Evolutionary conservation across 1,140 invertebrate genomes (phyloP), one percentile per base, ranked within the genome.

Genomic region (Calosoma granatense): DNA sequence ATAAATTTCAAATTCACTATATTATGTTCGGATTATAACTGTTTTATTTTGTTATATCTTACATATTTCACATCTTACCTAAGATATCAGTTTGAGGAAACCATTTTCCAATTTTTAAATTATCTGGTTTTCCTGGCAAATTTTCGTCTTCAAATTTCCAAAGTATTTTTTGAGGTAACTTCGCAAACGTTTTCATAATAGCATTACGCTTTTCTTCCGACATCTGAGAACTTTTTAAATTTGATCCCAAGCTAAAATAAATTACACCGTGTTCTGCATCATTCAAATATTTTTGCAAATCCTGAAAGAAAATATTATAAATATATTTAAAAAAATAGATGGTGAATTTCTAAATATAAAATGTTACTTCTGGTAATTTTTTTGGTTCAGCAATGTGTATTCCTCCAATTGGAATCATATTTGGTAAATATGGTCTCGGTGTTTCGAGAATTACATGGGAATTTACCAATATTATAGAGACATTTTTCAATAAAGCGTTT

Each of bases 21-120:
- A n/a, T n/a, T n/a, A n/a, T n/a, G n/a, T n/a, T n/a, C n/a, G n/a
- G n/a, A n/a, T n/a, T n/a, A n/a, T n/a, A n/a, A n/a, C n/a, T n/a
- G n/a, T n/a, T n/a, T n/a, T n/a, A n/a, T n/a, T n/a, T n/a, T n/a
- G n/a, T n/a, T n/a, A n/a, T n/a, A n/a, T n/a, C n/a, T n/a, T n/a
- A n/a, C n/a, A n/a, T n/a, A n/a, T n/a, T n/a, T n/a, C n/a, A n/a
- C n/a, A n/a, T n/a, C n/a, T n/a, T n/a, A n/a, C n/a, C n/a, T n/a
- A n/a, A n/a, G n/a, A 87, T 73, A 63, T 85, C 84, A 55, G 79
- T 80, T 63, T 89, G 86, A 0, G 85, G 85, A 1, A 87, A 67
- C 86, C 86, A 89, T 41, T 78, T 79, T 22, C 70, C 73, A 1
- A 83, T 65, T 53, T 79, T 73, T 0, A 90, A 71, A 72, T 88